Percentiles rank a stretch among this genome's conserved stretches.
Evolutionary conservation across 2,888 invertebrate species (phyloP).

Genomic region (Acrobasis consociella): DNA sequence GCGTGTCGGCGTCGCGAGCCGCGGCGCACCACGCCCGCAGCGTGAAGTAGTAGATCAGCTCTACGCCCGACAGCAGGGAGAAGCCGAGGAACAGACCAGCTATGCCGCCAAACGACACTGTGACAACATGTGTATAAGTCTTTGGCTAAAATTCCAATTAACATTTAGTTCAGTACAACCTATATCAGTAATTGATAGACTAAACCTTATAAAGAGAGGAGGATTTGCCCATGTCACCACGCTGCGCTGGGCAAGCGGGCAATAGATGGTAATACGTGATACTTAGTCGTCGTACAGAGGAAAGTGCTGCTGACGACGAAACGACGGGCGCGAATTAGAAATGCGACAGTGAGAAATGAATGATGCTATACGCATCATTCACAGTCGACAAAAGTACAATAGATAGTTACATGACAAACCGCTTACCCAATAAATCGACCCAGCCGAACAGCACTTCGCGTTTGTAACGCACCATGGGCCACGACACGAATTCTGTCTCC

Average conservation of each 20-base stretch:
- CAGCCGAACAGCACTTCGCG: conserved; percentile 92
- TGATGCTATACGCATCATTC: too few species aligned
- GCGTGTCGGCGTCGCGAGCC: conserved; percentile 71
- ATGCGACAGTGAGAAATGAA: too few species aligned
- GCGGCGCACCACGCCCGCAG: conserved; percentile 86
- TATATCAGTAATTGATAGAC: too few species aligned
- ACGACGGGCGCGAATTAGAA: too few species aligned
- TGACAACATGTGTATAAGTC: background rate
- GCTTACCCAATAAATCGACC: conserved; percentile 89
- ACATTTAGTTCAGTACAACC: too few species aligned
- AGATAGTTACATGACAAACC: conserved; percentile 6
- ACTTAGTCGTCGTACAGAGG: too few species aligned
- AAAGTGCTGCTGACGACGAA: too few species aligned
- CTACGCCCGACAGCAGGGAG: conserved; percentile 89
- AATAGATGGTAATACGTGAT: too few species aligned
- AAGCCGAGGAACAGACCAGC: conserved; percentile 88
- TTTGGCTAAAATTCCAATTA: too few species aligned
- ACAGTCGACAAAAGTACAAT: background rate
- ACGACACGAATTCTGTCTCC: conserved; percentile 87
- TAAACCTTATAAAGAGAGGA: too few species aligned
- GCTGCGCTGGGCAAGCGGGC: too few species aligned
- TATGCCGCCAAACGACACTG: conserved; percentile 86
- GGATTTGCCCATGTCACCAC: too few species aligned
- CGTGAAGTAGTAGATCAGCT: conserved; percentile 90
- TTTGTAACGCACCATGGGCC: conserved; percentile 90